Percentiles rank a stretch among this genome's conserved stretches.
phyloP scores from a whole-genome alignment of 2,113 vertebrate genomes.

The Lonchura striata region DNA sequence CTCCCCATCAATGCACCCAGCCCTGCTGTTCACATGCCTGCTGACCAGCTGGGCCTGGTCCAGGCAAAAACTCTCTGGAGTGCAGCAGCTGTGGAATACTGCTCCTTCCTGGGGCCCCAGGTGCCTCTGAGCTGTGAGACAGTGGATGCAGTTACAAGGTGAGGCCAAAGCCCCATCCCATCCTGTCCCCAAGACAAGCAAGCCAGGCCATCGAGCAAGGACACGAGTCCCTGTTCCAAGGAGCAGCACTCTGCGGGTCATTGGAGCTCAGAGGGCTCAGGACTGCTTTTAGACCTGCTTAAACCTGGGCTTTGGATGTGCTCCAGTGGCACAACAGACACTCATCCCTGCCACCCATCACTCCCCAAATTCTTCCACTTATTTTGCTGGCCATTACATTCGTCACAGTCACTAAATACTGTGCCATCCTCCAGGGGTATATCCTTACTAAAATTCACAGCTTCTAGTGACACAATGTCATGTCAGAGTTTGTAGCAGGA shows the following conservation, averaged over 20 bases:
- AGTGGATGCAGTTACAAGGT: not conserved
- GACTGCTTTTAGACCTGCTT: not conserved
- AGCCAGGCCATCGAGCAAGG: not conserved
- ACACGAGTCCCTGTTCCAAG: accelerated
- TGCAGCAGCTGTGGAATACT: not conserved
- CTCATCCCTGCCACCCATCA: not conserved
- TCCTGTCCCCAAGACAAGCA: not conserved
- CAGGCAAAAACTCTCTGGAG: not conserved
- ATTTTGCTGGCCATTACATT: not conserved
- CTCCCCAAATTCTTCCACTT: not conserved
- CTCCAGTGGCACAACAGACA: not conserved
- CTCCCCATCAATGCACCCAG: accelerated
- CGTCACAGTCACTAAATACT: not conserved
- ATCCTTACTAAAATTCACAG: not conserved
- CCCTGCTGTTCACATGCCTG: not conserved
- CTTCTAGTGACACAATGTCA: not conserved
- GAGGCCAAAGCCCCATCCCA: not conserved
- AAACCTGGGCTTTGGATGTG: not conserved
- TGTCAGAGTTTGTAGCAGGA: not conserved
- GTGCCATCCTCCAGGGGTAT: not conserved
- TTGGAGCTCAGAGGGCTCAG: not conserved
- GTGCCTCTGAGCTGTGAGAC: not conserved
- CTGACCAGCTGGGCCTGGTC: not conserved
- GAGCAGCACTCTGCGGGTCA: not conserved
- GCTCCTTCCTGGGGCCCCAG: not conserved